Percentiles rank a stretch among this genome's conserved stretches.
Evolutionary conservation across 2,797 vertebrate species (phyloP).

Genomic region (Epinephelus coioides): DNA sequence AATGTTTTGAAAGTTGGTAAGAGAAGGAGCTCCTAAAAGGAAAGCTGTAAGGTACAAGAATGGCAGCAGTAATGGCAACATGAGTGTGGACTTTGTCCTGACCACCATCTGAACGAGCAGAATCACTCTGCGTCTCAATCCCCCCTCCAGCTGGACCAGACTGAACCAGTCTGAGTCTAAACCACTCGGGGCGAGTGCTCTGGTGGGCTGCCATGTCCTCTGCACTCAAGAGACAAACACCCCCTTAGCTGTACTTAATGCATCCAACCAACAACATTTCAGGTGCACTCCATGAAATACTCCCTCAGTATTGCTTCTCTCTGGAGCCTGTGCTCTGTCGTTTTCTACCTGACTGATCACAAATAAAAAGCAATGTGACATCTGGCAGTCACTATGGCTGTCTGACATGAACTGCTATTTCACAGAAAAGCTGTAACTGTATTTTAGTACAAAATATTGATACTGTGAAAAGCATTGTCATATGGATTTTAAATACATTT

Average conservation of each 20-base stretch:
- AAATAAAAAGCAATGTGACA: slow-evolving; percentile 79
- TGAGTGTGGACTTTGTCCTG: slow-evolving; percentile 25
- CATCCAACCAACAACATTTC: slow-evolving; percentile 81
- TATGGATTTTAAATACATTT: slow-evolving; percentile 15
- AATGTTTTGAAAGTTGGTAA: neutral
- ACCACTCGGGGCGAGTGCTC: slow-evolving; percentile 65
- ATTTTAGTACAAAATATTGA: slow-evolving; percentile 39
- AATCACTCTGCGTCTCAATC: slow-evolving; percentile 52
- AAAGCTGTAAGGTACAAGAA: slow-evolving; percentile 3
- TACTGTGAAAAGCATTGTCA: slow-evolving; percentile 10
- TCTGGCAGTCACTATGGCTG: slow-evolving; percentile 70
- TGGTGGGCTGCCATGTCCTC: slow-evolving; percentile 74
- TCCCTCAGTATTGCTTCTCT: slow-evolving; percentile 63
- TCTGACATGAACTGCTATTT: slow-evolving; percentile 54
- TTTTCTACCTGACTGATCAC: slow-evolving; percentile 82
- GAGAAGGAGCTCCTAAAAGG: neutral
- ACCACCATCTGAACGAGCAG: slow-evolving; percentile 47
- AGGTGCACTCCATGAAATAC: slow-evolving; percentile 80
- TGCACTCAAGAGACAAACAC: slow-evolving; percentile 78
- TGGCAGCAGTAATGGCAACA: slow-evolving; percentile 35
- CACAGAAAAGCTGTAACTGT: slow-evolving; percentile 19
- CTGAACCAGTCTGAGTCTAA: slow-evolving; percentile 57
- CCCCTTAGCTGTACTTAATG: slow-evolving; percentile 84
- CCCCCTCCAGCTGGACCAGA: slow-evolving; percentile 45
- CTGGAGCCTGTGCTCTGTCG: slow-evolving; percentile 61